Percentiles rank a stretch among this genome's conserved stretches.
phyloP scores from a whole-genome alignment of 2,797 vertebrate genomes.

The Cottoperca gobio region DNA sequence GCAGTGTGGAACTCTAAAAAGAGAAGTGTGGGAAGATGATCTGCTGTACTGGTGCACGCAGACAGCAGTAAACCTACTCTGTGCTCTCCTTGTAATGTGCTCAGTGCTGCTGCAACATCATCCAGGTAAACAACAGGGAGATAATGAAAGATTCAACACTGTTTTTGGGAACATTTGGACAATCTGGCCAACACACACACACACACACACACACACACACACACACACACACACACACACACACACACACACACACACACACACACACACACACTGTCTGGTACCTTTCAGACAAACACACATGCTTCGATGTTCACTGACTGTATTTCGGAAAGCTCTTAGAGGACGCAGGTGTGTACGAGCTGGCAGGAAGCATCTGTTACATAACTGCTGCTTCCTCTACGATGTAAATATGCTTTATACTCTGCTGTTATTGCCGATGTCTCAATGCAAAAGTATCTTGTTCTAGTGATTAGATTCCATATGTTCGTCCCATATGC shows the following conservation, averaged over 20 bases:
- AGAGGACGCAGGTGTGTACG: slow-evolving; percentile 5
- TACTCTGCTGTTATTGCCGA: background rate
- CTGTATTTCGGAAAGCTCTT: background rate
- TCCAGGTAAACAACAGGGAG: background rate
- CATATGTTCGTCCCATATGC: background rate
- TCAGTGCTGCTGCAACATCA: background rate
- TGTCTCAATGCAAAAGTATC: too few relatives aligned
- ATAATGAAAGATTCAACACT: background rate
- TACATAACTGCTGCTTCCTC: background rate
- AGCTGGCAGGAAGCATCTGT: background rate
- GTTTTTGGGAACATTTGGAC: background rate
- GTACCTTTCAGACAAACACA: slow-evolving; percentile 2
- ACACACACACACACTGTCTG: background rate
- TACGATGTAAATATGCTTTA: background rate
- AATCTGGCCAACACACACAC: background rate
- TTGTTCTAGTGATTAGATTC: too few relatives aligned
- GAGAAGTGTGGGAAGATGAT: too few relatives aligned
- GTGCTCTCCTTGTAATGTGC: too few relatives aligned
- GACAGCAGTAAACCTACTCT: background rate
- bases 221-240: too few relatives aligned
- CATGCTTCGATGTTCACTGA: background rate
- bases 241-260: too few relatives aligned
- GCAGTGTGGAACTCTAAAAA: background rate
- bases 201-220: too few relatives aligned
- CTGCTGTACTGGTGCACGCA: background rate